Conservation (phyloP, 2,888 invertebrate genomes). For the Incurvaria masculella region DNA sequence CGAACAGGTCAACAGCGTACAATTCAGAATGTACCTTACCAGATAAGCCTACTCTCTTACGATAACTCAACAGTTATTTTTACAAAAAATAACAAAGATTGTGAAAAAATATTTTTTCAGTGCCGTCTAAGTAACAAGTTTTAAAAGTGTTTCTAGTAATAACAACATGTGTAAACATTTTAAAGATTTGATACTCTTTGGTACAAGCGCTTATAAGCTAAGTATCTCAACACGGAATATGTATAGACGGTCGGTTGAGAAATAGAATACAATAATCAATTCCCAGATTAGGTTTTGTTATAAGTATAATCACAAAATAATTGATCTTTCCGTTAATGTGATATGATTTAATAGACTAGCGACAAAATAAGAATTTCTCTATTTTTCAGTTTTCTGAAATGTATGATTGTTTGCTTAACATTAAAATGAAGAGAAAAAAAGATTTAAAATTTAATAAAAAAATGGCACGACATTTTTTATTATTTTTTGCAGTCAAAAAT, state of each 20-base stretch:
- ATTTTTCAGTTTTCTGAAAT: no score
- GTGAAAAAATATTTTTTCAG: background rate
- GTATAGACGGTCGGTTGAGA: background rate
- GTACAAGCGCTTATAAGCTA: background rate
- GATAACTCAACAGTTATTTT: conserved; percentile 3
- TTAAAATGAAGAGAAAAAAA: no score
- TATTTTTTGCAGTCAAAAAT: no score
- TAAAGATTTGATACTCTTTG: background rate
- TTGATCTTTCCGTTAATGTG: background rate
- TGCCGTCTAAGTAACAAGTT: background rate
- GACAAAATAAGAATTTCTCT: no score
- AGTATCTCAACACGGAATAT: background rate
- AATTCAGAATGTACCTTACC: no score
- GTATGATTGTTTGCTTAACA: no score
- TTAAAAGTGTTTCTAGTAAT: background rate
- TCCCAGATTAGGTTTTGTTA: background rate
- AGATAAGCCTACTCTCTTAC: background rate
- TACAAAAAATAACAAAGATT: background rate
- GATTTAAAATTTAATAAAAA: no score
- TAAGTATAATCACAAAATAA: background rate
- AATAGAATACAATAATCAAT: background rate
- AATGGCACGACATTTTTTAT: no score
- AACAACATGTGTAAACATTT: background rate
- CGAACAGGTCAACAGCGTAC: no score
- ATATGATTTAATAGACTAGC: background rate